Evolutionary conservation across 2,113 vertebrate species (phyloP), one percentile per base, ranked within the genome.

Genomic region (Phylloscopus trochilus): DNA sequence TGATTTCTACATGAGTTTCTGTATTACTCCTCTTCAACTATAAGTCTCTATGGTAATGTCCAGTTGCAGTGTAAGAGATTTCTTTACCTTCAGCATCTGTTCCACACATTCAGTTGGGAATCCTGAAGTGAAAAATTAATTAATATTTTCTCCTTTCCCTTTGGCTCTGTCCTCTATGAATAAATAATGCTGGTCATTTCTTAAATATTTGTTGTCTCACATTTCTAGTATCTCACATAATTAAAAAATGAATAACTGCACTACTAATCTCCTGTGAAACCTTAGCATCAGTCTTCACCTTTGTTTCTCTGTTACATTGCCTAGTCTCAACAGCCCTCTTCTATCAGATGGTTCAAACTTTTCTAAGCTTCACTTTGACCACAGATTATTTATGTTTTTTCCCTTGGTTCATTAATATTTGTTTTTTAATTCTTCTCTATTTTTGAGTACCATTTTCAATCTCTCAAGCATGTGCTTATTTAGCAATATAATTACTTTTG

Each of bases 51-150:
- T 51, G 19, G 27, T 47, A 73, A 87, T 59, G 33, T 80, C 78
- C 55, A 91, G 23, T 35, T 78, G 62, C 49, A 83, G 24, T 23
- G 4, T 72, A 68, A 92, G 69, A 77, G 18, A 31, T 83, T 83
- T 76, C 19, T 89, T 95, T 92, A 55, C 74, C 30, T 77, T 76
- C 43, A 89, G 13, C 70, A 85, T 77, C 82, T 91, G 74, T 89
- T 92, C 70, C 64, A 62, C 33, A 63, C 37, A 60, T 41, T 76
- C 78, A 66, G 24, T 17, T 21, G 90, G 87, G 91, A 94, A 88
- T 73, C 68, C 30, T 86, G 82, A 86, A 90, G 27, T 47, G 53
- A 94, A 95, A 87, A 92, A 79, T 59, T 92, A 93, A 92, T 88
- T 92, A 89, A 66, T 79, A 74, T 88, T 90, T 94, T 83, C 63